These are phyloP conservation scores for Drosophila stalkeri DNA, from an alignment of 2,888 invertebrate genomes.

Conservation along the genomic window DNA sequence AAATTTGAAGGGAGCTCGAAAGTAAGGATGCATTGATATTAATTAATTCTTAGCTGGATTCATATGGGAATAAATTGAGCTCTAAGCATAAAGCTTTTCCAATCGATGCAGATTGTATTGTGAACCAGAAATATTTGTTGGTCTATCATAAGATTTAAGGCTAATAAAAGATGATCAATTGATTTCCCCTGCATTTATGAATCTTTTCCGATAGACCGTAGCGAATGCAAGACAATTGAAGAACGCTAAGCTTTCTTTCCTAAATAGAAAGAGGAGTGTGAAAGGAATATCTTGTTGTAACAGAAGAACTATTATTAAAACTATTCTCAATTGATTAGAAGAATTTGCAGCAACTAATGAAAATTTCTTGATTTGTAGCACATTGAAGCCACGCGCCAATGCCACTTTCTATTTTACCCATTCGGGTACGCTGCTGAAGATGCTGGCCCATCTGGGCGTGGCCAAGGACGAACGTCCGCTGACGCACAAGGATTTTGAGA, in stretches of 20 bases:
- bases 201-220: not conserved
- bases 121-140: no score
- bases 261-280: not conserved
- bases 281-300: not conserved
- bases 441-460: slow-evolving; percentile 90
- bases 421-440: slow-evolving; percentile 92
- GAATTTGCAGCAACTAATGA: not conserved
- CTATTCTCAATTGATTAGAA: no score
- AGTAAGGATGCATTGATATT: not conserved
- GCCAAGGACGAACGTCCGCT: slow-evolving; percentile 89
- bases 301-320: no score
- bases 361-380: slow-evolving; percentile 52
- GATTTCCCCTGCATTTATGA: not conserved
- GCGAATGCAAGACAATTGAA: no score
- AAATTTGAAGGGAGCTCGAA: not conserved
- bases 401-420: slow-evolving; percentile 92
- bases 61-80: not conserved
- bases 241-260: no score
- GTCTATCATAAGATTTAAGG: no score
- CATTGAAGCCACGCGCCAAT: slow-evolving; percentile 67
- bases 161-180: no score
- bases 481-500: slow-evolving; percentile 86
- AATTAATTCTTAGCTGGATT: not conserved
- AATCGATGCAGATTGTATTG: no score
- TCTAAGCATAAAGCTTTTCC: no score